Evolutionary conservation across 2,888 invertebrate species (phyloP), one percentile per base, ranked within the genome.

Genomic region (Subacronicta megacephala): DNA sequence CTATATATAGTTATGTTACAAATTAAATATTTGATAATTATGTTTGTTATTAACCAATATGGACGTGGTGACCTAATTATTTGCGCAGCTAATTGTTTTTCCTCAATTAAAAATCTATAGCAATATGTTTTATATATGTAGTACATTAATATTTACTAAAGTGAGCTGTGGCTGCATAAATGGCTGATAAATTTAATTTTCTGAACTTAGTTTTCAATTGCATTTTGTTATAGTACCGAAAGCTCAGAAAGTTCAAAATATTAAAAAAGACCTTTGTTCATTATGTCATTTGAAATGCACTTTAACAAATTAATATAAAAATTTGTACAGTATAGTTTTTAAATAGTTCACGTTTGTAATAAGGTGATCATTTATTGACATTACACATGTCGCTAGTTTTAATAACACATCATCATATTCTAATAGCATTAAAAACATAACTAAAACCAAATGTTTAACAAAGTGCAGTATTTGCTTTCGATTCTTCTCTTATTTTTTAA

Each of bases 1-100:
- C n/a, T n/a, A n/a, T n/a, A 3, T 26, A 10, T 4, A 10, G 26
- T 3, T 9, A 26, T 26, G 9, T 9, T 9, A 26, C 7, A 1
- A 9, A 7, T 20, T 23, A n/a, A 12, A 6, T 43, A 38, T 50
- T 42, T 35, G 60, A 35, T 61, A 29, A 40, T 33, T 20, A 9
- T 69, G 42, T 68, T 62, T 55, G 41, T 55, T 36, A 42, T 43
- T 67, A 61, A 63, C 68, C 12, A 41, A 23, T 26, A 26, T 7
- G 53, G 45, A 67, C 43, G 41, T 35, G 62, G 37, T 69, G 23
- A 46, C 45, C 35, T 38, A 46, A 42, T 62, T 55, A 43, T 35
- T 46, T 35, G 23, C 47, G 52, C 31, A 49, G 31, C 31, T 45
- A 38, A 12, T 45, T 37, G 10, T 15, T 7, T 64, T 57, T 46